Evolutionary conservation across 2,113 vertebrate species (phyloP).

Genomic region (Cebidichthys violaceus): DNA sequence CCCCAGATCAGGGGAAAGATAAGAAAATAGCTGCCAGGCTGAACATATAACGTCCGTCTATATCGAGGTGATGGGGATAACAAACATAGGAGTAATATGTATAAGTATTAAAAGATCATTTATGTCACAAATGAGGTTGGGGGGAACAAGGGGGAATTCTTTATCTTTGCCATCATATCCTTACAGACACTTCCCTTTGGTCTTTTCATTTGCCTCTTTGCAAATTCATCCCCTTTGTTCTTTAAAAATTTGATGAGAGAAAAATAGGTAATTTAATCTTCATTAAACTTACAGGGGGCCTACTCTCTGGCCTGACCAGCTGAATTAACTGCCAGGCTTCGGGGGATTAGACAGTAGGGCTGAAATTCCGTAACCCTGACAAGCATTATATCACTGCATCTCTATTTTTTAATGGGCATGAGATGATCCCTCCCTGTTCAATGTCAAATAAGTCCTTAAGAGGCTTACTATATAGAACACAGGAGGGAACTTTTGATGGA

Average conservation of each 20-base stretch:
- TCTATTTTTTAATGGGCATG: constrained; percentile 65
- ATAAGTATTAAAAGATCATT: constrained; percentile 56
- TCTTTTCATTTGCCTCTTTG: constrained; percentile 69
- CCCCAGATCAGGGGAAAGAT: constrained; percentile 41
- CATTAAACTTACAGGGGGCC: constrained; percentile 81
- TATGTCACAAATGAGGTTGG: constrained; percentile 37
- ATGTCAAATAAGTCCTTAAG: constrained; percentile 72
- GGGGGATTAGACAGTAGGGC: constrained; percentile 64
- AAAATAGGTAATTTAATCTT: constrained; percentile 85
- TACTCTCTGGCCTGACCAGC: constrained; percentile 64
- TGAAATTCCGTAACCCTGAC: constrained; percentile 71
- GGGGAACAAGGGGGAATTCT: constrained; percentile 11
- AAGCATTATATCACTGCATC: constrained; percentile 74
- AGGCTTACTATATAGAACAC: constrained; percentile 47
- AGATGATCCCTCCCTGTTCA: constrained; percentile 66
- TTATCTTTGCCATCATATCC: constrained; percentile 52
- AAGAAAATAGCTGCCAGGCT: constrained; percentile 43
- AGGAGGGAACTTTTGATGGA: constrained; percentile 75
- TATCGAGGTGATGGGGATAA: constrained; percentile 50
- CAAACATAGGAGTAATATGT: constrained; percentile 42
- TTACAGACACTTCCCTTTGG: constrained; percentile 31
- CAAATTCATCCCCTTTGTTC: constrained; percentile 60
- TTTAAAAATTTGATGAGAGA: constrained; percentile 81
- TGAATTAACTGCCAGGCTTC: constrained; percentile 75
- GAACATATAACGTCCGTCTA: constrained; percentile 34